Evolutionary conservation across 2,113 vertebrate species (phyloP).

Genomic region (Tangachromis dhanisi): DNA sequence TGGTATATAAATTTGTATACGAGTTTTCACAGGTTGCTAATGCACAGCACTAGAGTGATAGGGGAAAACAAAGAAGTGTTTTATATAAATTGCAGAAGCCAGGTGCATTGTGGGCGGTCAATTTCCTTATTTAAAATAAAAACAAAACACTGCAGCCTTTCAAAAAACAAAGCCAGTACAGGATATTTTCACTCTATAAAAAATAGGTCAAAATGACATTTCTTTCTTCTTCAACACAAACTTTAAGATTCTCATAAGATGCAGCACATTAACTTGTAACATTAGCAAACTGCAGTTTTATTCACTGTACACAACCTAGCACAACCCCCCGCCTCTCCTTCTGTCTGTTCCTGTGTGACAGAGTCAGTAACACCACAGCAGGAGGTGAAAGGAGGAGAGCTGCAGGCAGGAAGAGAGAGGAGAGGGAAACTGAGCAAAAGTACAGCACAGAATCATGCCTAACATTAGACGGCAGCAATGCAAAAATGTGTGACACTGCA

Average conservation of each 20-base stretch:
- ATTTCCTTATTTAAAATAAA: background rate
- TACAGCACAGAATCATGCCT: constrained; percentile 12
- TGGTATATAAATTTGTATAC: background rate
- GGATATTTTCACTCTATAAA: background rate
- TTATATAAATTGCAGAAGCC: background rate
- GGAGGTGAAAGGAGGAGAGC: constrained; percentile 57
- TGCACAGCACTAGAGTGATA: background rate
- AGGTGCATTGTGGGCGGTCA: background rate
- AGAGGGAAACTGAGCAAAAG: constrained; percentile 43
- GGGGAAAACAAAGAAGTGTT: background rate
- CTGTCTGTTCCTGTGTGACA: constrained; percentile 58
- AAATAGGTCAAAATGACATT: background rate
- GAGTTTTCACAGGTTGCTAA: background rate
- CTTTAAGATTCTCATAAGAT: background rate
- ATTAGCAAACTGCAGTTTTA: constrained; percentile 36
- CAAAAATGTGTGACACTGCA: constrained; percentile 26
- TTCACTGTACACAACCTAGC: constrained; percentile 17
- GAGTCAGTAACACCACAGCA: constrained; percentile 65
- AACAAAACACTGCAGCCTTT: background rate
- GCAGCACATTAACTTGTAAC: background rate
- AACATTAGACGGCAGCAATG: constrained; percentile 23
- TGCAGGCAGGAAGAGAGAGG: constrained; percentile 50
- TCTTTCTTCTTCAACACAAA: background rate
- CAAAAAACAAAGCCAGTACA: background rate
- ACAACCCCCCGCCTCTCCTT: constrained; percentile 34